Evolutionary conservation across 2,888 invertebrate species (phyloP).

Genomic region (Noctua pronuba): DNA sequence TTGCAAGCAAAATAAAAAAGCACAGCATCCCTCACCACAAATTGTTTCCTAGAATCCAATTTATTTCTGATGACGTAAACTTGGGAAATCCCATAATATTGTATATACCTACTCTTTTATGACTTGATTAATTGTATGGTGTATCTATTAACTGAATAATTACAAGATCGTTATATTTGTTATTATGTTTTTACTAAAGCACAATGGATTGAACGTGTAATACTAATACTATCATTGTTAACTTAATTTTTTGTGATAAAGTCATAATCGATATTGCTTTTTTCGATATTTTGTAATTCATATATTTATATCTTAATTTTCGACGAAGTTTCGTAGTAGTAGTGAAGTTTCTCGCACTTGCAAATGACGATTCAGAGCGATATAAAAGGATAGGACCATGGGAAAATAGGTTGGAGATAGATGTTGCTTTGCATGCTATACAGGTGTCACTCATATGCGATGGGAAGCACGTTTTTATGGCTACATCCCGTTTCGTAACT

Average conservation of each 20-base stretch:
- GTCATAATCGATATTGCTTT: neutral
- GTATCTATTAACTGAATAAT: neutral
- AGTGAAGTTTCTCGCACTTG: neutral
- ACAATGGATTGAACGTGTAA: constrained; percentile 14
- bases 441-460: neutral
- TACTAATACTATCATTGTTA: neutral
- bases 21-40: neutral
- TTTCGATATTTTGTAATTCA: neutral
- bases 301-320: neutral
- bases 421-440: neutral
- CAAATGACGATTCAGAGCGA: neutral
- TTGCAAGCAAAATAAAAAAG: constrained; percentile 11
- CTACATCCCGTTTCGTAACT: neutral
- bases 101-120: neutral
- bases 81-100: neutral
- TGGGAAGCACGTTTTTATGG: neutral
- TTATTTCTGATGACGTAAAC: constrained; percentile 1
- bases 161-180: neutral
- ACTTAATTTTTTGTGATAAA: neutral
- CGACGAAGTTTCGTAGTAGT: neutral
- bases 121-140: neutral
- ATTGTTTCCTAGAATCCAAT: constrained; percentile 17
- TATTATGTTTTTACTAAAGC: constrained; percentile 1
- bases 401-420: neutral
- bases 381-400: neutral